Evolutionary conservation across 1,140 invertebrate species (phyloP).

Genomic region (Macrobrachium rosenbergii): DNA sequence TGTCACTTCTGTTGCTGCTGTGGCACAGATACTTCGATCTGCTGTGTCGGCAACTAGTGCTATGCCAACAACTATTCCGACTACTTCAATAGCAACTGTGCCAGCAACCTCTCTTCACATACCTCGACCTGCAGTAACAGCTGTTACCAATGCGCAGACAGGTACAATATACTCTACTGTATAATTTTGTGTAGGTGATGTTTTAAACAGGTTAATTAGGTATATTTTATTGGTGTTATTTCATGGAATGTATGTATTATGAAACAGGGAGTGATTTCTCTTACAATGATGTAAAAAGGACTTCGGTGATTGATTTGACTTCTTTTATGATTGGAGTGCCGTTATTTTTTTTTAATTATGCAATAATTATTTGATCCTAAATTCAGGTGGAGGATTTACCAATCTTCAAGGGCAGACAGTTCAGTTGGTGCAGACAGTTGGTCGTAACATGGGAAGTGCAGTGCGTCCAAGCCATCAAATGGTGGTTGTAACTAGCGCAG

Average conservation of each 20-base stretch:
- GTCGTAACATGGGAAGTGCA: constrained; percentile 11
- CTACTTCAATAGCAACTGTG: constrained; percentile 22
- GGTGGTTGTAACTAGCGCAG: constrained; percentile 53
- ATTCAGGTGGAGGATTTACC: constrained; percentile 18
- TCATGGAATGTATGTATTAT: too few species aligned
- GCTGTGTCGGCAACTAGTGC: constrained; percentile 40
- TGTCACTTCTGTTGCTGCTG: constrained; percentile 59
- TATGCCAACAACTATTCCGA: constrained; percentile 30
- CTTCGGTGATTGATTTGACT: too few species aligned
- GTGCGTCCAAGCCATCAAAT: constrained; percentile 50
- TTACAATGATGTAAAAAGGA: too few species aligned
- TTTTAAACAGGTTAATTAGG: neutral
- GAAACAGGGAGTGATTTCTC: too few species aligned
- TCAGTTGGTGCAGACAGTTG: constrained; percentile 50
- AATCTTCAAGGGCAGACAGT: constrained; percentile 55
- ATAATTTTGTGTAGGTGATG: constrained; percentile 10
- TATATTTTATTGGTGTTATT: too few species aligned
- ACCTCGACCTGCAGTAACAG: constrained; percentile 3
- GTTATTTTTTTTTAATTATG: too few species aligned
- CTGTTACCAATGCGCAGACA: constrained; percentile 21
- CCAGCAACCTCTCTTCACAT: constrained; percentile 22
- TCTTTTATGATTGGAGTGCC: too few species aligned
- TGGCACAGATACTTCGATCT: constrained; percentile 55
- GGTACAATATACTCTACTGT: constrained; percentile 1
- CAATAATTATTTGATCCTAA: neutral